These are phyloP conservation scores for Euclidia mi DNA, from an alignment of 2,888 invertebrate species.

Conservation along the genomic window DNA sequence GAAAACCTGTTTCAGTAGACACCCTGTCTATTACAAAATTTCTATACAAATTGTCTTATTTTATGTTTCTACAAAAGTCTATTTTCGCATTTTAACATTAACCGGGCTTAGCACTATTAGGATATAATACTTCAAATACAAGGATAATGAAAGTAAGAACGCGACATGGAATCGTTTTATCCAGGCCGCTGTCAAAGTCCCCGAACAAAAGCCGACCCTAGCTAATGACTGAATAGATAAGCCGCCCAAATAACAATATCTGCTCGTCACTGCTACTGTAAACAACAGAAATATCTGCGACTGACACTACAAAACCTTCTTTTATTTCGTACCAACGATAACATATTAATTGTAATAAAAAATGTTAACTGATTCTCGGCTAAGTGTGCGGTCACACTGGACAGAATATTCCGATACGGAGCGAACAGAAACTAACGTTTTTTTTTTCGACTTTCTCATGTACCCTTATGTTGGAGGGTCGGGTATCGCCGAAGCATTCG, in stretches of 20 bases:
- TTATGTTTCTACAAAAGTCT: too few species aligned
- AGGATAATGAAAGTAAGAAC: conserved; percentile 2
- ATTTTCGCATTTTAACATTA: too few species aligned
- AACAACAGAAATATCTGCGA: conserved; percentile 29
- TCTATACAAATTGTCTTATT: too few species aligned
- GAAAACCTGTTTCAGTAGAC: too few species aligned
- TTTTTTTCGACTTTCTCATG: too few species aligned
- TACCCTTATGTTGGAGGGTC: too few species aligned
- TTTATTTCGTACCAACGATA: conserved; percentile 17
- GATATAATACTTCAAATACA: background rate
- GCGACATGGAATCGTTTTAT: conserved; percentile 10
- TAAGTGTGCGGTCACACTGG: background rate
- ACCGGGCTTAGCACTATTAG: too few species aligned
- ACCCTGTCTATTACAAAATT: too few species aligned
- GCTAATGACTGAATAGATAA: conserved; percentile 31
- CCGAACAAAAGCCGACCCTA: conserved; percentile 26
- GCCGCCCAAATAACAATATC: conserved; percentile 24
- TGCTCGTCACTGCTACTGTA: conserved; percentile 19
- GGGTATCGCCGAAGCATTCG: too few species aligned
- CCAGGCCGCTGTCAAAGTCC: conserved; percentile 17
- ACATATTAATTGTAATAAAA: conserved; percentile 33
- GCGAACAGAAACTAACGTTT: background rate
- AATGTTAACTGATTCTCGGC: conserved; percentile 6
- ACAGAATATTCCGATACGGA: too few species aligned
- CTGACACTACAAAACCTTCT: conserved; percentile 14